phyloP scores from a whole-genome alignment of 2,113 vertebrate species.

The Brachyhypopomus occidentalis region DNA sequence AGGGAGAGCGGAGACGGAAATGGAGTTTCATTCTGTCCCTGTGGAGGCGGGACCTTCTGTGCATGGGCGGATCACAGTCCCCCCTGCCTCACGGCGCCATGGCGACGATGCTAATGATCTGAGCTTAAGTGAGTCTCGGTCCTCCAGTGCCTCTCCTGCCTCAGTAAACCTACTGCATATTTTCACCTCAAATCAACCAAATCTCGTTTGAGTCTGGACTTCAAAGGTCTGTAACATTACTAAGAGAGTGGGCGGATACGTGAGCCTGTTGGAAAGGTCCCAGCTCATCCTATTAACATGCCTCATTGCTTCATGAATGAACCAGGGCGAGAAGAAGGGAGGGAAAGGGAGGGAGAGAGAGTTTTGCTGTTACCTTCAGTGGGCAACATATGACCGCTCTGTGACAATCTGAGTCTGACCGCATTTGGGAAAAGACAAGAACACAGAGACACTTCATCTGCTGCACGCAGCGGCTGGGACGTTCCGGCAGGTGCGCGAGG shows the following conservation, averaged over 20 bases:
- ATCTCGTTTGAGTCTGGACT: slow-evolving; percentile 58
- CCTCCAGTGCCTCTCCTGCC: slow-evolving; percentile 22
- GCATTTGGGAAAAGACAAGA: slow-evolving; percentile 56
- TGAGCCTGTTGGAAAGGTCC: slow-evolving; percentile 48
- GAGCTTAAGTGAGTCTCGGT: slow-evolving; percentile 51
- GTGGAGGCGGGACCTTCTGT: neutral
- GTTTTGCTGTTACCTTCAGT: slow-evolving; percentile 60
- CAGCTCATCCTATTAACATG: slow-evolving; percentile 70
- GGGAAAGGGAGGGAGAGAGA: neutral
- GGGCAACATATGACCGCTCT: slow-evolving; percentile 63
- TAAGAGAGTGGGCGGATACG: slow-evolving; percentile 28
- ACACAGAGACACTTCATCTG: slow-evolving; percentile 37
- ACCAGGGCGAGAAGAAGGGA: slow-evolving; percentile 57
- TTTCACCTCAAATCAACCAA: slow-evolving; percentile 67
- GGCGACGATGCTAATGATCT: slow-evolving; percentile 60
- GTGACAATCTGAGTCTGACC: slow-evolving; percentile 43
- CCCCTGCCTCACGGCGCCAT: neutral
- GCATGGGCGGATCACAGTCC: neutral
- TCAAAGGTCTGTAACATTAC: slow-evolving; percentile 56
- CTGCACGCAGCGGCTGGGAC: slow-evolving; percentile 61
- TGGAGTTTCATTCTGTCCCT: neutral
- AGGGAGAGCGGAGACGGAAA: too few species aligned
- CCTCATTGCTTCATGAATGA: slow-evolving; percentile 68
- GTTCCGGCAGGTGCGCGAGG: slow-evolving; percentile 64
- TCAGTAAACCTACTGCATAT: slow-evolving; percentile 52